Conservation (phyloP, 2,113 vertebrate genomes). For the Calidris pygmaea region DNA sequence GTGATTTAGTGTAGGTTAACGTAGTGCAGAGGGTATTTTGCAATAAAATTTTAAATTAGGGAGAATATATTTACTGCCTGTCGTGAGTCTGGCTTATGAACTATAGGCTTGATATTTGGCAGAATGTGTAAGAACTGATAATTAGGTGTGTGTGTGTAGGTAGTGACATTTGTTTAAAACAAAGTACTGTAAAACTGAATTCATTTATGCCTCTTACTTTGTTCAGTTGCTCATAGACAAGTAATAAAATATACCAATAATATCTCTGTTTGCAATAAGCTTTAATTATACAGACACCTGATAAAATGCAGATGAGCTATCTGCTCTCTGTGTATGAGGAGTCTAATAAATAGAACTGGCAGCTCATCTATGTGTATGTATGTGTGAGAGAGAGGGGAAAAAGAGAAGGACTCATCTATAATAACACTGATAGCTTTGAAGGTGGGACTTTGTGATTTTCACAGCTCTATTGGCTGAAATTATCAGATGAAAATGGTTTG, state of each 20-base stretch:
- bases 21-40: slow-evolving; percentile 73
- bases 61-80: slow-evolving; percentile 77
- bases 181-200: slow-evolving; percentile 76
- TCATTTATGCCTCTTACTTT: slow-evolving; percentile 77
- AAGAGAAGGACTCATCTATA: slow-evolving; percentile 1
- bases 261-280: slow-evolving; percentile 75
- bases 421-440: slow-evolving; percentile 59
- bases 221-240: slow-evolving; percentile 69
- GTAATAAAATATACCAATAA: slow-evolving; percentile 78
- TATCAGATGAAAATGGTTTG: slow-evolving; percentile 43
- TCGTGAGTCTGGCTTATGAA: slow-evolving; percentile 74
- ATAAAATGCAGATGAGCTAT: slow-evolving; percentile 78
- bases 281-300: slow-evolving; percentile 78
- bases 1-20: slow-evolving; percentile 77
- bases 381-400: not conserved
- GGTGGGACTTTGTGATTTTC: slow-evolving; percentile 45
- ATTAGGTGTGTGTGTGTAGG: slow-evolving; percentile 73
- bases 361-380: not conserved
- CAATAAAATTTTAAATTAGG: slow-evolving; percentile 82
- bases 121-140: slow-evolving; percentile 77
- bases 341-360: slow-evolving; percentile 68
- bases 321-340: slow-evolving; percentile 57
- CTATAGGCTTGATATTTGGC: slow-evolving; percentile 78
- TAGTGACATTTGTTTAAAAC: slow-evolving; percentile 79
- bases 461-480: slow-evolving; percentile 52